Conservation (phyloP, 2,888 invertebrate genomes). For the Chalcosyrphus nemorum region DNA sequence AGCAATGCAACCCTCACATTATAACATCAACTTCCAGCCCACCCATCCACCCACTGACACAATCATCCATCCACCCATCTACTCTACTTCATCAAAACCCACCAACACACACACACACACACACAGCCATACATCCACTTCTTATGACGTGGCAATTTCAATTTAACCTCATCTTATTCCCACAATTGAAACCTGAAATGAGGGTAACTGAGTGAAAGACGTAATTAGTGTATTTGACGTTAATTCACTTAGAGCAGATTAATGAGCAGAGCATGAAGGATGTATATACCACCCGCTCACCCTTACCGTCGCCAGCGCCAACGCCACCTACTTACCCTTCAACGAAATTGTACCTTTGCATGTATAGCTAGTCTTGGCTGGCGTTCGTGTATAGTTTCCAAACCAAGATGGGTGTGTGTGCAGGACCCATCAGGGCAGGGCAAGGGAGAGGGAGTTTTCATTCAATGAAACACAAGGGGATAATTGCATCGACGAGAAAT, state of each 20-base stretch:
- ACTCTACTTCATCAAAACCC: background rate
- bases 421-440: constrained; percentile 5
- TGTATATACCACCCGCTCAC: constrained; percentile 36
- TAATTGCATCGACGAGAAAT: constrained; percentile 65
- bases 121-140: too few relatives aligned
- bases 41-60: background rate
- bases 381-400: constrained; percentile 34
- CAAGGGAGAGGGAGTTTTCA: constrained; percentile 18
- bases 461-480: constrained; percentile 59
- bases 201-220: constrained; percentile 76
- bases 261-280: constrained; percentile 74
- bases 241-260: constrained; percentile 75
- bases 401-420: constrained; percentile 31
- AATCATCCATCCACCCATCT: background rate
- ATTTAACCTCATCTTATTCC: constrained; percentile 73
- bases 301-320: too few relatives aligned
- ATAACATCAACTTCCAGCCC: background rate
- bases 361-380: constrained; percentile 43
- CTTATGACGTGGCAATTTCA: constrained; percentile 73
- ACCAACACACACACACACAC: constrained; percentile 24
- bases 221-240: constrained; percentile 76
- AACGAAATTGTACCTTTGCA: constrained; percentile 33
- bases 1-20: constrained; percentile 1
- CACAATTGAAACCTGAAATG: constrained; percentile 74
- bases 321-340: constrained; percentile 6